A percentile compares a stretch with the other conserved stretches of the same genome.
phyloP scores from a whole-genome alignment of 2,888 invertebrate species.

The Scaptomyza reducta region DNA sequence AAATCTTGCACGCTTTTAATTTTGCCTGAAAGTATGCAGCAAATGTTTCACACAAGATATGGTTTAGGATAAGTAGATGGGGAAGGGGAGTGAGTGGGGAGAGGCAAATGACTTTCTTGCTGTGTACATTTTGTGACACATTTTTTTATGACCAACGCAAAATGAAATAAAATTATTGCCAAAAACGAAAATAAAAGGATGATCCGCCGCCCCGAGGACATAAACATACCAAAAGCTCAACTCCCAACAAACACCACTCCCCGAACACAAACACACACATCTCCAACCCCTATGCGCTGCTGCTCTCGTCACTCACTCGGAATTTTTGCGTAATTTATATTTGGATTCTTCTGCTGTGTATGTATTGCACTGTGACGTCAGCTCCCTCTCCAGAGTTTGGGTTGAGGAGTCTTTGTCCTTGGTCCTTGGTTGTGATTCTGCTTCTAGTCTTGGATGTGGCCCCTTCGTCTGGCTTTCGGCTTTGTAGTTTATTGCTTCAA shows the following conservation, averaged over 20 bases:
- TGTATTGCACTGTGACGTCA: slow-evolving; percentile 43
- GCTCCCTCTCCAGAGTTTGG: background rate
- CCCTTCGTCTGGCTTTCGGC: slow-evolving; percentile 41
- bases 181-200: slow-evolving; percentile 56
- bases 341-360: slow-evolving; percentile 41
- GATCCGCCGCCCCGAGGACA: slow-evolving; percentile 18
- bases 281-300: background rate
- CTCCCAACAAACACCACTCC: background rate
- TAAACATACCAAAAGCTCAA: slow-evolving; percentile 26
- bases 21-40: slow-evolving; percentile 67
- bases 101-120: background rate
- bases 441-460: slow-evolving; percentile 1
- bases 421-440: slow-evolving; percentile 1
- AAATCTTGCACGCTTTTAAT: slow-evolving; percentile 77
- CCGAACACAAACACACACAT: background rate
- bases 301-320: slow-evolving; percentile 55
- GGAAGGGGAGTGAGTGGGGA: too few relatives aligned
- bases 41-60: slow-evolving; percentile 48
- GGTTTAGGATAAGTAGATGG: too few relatives aligned
- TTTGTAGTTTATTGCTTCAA: slow-evolving; percentile 81
- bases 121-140: slow-evolving; percentile 40
- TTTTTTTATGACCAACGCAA: slow-evolving; percentile 69
- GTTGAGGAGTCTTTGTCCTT: background rate
- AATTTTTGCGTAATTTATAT: slow-evolving; percentile 64
- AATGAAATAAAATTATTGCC: slow-evolving; percentile 71